Percentiles rank a stretch among this genome's conserved stretches.
Evolutionary conservation across 1,140 invertebrate species (phyloP).

Genomic region (Macrocentrus cingulum): DNA sequence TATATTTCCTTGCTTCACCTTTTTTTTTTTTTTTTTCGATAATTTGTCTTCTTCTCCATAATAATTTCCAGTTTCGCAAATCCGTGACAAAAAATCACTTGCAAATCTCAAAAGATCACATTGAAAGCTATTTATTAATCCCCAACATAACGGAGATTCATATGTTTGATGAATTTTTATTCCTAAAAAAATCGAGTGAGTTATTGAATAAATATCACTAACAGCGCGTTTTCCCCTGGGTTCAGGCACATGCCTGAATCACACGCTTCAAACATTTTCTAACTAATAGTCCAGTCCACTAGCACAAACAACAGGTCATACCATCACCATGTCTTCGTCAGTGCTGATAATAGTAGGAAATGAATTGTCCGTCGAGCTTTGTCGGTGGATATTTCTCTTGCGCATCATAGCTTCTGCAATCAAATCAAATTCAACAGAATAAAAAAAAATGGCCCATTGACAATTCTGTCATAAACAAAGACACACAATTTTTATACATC

Average conservation of each 20-base stretch:
- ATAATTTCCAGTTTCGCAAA: too few species aligned
- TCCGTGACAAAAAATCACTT: too few species aligned
- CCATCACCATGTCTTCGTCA: slow-evolving; percentile 59
- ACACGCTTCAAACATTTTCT: not conserved
- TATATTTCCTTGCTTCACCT: too few species aligned
- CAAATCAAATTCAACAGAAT: too few species aligned
- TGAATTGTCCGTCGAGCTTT: slow-evolving; percentile 54
- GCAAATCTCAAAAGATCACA: not conserved
- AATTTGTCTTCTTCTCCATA: too few species aligned
- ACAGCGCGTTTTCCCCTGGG: not conserved
- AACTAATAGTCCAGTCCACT: not conserved
- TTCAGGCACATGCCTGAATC: not conserved
- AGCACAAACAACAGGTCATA: slow-evolving; percentile 42
- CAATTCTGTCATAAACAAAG: too few species aligned
- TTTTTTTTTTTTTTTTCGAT: too few species aligned
- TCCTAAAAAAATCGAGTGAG: not conserved
- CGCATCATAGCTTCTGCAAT: slow-evolving; percentile 51
- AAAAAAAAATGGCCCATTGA: too few species aligned
- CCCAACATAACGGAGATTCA: not conserved
- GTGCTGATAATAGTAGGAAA: slow-evolving; percentile 54
- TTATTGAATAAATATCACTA: not conserved
- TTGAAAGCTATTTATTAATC: not conserved
- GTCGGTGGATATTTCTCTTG: slow-evolving; percentile 55
- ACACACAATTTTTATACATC: not conserved
- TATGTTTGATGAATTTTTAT: not conserved